phyloP scores from a whole-genome alignment of 2,888 invertebrate genomes.

The Acrobasis consociella region DNA sequence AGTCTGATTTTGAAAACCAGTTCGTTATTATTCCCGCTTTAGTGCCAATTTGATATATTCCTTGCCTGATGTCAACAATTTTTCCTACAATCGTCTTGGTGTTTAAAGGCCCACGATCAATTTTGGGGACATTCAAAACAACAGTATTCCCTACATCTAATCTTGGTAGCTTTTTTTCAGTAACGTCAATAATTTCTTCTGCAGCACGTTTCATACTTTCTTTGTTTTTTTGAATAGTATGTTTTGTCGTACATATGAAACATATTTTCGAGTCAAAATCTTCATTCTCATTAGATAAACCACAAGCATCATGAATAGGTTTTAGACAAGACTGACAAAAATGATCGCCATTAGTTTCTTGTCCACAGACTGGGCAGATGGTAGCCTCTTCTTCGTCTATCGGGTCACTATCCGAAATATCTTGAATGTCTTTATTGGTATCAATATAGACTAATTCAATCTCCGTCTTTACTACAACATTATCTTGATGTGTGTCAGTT shows the following conservation, averaged over 20 bases:
- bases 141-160: neutral
- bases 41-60: constrained; percentile 27
- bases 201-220: constrained; percentile 3
- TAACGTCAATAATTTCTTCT: neutral
- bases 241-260: constrained; percentile 11
- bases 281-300: neutral
- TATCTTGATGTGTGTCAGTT: no score
- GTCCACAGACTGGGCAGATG: neutral
- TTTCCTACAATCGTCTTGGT: neutral
- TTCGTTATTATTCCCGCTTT: constrained; percentile 24
- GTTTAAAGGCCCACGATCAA: neutral
- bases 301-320: neutral
- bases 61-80: constrained; percentile 23
- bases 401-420: neutral
- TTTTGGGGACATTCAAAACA: neutral
- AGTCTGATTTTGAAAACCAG: constrained; percentile 23
- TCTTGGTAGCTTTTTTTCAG: neutral
- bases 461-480: neutral
- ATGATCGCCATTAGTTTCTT: neutral
- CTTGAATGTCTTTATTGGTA: neutral
- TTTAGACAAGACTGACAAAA: neutral
- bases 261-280: neutral
- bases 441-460: neutral
- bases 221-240: constrained; percentile 6
- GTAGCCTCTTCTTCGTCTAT: neutral